Evolutionary conservation across 2,113 vertebrate species (phyloP).

Genomic region (Epinephelus fuscoguttatus): DNA sequence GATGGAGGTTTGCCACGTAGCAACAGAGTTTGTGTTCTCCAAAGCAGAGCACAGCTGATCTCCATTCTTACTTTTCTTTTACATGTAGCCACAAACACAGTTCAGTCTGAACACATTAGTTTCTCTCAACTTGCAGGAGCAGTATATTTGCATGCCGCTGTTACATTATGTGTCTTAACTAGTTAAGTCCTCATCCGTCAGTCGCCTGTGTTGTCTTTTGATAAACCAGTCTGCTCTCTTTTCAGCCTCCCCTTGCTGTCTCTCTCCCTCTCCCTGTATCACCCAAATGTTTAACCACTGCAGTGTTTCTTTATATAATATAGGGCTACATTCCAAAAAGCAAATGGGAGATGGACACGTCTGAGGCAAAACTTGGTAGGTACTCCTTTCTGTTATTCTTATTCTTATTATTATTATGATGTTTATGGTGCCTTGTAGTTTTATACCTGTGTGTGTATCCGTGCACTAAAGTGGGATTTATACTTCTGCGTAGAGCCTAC

Average conservation of each 20-base stretch:
- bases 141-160: slow-evolving; percentile 59
- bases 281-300: slow-evolving; percentile 89
- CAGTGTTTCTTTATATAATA: slow-evolving; percentile 97
- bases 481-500: no score
- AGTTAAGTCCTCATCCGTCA: slow-evolving; percentile 33
- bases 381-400: slow-evolving; percentile 67
- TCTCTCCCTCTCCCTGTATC: slow-evolving; percentile 56
- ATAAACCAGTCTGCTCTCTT: slow-evolving; percentile 71
- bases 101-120: slow-evolving; percentile 20
- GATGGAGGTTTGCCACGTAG: background rate
- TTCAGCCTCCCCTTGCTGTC: slow-evolving; percentile 60
- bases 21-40: no score
- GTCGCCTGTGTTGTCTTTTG: slow-evolving; percentile 50
- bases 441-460: background rate
- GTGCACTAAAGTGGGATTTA: background rate
- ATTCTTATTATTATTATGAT: background rate
- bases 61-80: background rate
- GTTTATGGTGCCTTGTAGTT: background rate
- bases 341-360: slow-evolving; percentile 99
- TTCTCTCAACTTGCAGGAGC: slow-evolving; percentile 1
- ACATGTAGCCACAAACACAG: background rate
- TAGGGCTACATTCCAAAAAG: slow-evolving; percentile 99
- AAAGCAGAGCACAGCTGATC: background rate
- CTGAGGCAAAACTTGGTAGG: slow-evolving; percentile 99
- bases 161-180: slow-evolving; percentile 24